Evolutionary conservation across 2,113 vertebrate species (phyloP).

Genomic region (Phalacrocorax aristotelis): DNA sequence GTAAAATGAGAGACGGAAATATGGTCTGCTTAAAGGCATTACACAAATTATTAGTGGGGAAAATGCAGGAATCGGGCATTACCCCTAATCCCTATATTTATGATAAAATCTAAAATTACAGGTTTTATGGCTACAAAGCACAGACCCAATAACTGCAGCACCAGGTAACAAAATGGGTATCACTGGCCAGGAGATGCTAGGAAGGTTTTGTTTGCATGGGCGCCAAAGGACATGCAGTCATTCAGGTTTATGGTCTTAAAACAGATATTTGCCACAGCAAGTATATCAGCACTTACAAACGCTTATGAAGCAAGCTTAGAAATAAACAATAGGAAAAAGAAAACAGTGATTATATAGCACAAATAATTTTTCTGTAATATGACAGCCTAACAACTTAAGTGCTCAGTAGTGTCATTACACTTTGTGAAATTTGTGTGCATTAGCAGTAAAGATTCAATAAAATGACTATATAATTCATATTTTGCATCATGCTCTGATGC

Average conservation of each 20-base stretch:
- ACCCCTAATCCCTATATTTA: not conserved
- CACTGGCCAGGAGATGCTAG: not conserved
- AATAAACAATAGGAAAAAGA: conserved; percentile 67
- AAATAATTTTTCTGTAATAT: conserved; percentile 80
- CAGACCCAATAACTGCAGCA: not conserved
- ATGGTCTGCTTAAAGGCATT: not conserved
- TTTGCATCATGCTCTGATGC: conserved; percentile 56
- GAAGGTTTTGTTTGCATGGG: not conserved
- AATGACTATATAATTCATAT: conserved; percentile 74
- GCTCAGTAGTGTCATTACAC: conserved; percentile 75
- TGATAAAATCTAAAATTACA: not conserved
- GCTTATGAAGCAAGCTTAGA: conserved; percentile 66
- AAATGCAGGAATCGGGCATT: not conserved
- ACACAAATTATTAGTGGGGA: not conserved
- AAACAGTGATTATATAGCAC: conserved; percentile 69
- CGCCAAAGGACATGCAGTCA: conserved; percentile 26
- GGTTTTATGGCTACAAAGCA: not conserved
- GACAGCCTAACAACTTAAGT: conserved; percentile 80
- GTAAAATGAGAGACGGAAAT: not conserved
- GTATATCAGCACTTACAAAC: conserved; percentile 48
- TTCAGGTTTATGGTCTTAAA: conserved; percentile 31
- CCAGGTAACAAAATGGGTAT: not conserved
- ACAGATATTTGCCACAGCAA: conserved; percentile 55
- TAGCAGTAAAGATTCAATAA: conserved; percentile 74
- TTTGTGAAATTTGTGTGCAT: conserved; percentile 72